Evolutionary conservation across 2,797 vertebrate genomes (phyloP), one percentile per base, ranked within the genome.

Genomic region (Sorex maritimensis): DNA sequence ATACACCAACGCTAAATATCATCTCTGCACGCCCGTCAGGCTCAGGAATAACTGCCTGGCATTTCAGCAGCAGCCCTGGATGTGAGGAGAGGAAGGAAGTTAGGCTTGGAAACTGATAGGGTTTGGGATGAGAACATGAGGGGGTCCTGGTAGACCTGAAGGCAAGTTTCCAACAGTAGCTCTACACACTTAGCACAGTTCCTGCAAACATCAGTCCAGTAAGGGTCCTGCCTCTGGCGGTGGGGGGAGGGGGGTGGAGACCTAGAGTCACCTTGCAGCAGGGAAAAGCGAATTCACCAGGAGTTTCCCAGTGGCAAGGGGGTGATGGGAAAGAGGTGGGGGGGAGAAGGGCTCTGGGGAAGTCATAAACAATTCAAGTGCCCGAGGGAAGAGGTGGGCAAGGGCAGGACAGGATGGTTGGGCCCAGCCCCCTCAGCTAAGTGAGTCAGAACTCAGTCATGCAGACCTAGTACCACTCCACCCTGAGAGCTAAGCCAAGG

Each of bases 401-500:
- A 28, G 55, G 73, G 46, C 23, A 11, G 46, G 41, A 15, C 79
- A 80, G 80, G 58, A 34, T 15, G 14, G 26, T 1, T 75, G 30
- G 86, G 14, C 17, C 4, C 11, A 58, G 58, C 13, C 17, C 83
- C 23, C 34, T 67, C 23, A 9, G 23, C 71, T 68, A 38, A 83
- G 24, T 46, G 61, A 80, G 30, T 84, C 80, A 84, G 86, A 68
- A 26, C 68, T 52, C 41, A 94, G 49, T 61, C 83, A 72, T 2
- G 15, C 69, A 26, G 80, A 63, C 44, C 10, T n/a, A 28, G 23
- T 11, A 83, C 58, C 69, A 46, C 34, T 1, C 44, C 69, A 46
- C 34, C 2, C 44, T 55, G 11, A 79, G 82, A 65, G 26, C 24
- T 55, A n/a, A 34, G 24, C 24, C 67, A 30, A 1, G 14, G 69